phyloP scores from a whole-genome alignment of 2,888 invertebrate species.

The Protodeltote pygarga region DNA sequence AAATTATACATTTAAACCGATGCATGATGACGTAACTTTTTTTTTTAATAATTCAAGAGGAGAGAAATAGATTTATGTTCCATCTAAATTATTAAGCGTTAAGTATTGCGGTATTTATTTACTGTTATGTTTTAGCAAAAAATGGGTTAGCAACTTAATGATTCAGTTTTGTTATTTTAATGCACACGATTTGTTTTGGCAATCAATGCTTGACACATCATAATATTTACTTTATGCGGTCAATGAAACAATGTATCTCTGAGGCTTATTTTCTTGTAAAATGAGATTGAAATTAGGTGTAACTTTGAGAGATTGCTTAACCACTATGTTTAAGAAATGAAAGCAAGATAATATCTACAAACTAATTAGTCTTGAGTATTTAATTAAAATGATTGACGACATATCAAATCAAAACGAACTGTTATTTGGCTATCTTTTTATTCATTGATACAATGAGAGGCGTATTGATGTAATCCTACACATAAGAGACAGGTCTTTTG shows the following conservation, averaged over 20 bases:
- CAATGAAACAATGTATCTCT: neutral
- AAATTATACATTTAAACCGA: constrained; percentile 13
- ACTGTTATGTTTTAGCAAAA: constrained; percentile 6
- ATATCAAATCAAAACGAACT: too few species aligned
- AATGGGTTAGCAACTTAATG: neutral
- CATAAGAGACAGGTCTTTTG: too few species aligned
- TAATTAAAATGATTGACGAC: too few species aligned
- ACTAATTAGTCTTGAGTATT: too few species aligned
- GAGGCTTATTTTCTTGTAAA: neutral
- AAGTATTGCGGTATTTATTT: neutral
- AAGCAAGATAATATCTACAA: too few species aligned
- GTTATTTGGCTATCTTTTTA: too few species aligned
- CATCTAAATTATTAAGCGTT: neutral
- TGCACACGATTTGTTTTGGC: constrained; percentile 18
- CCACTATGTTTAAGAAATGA: too few species aligned
- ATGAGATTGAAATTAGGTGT: neutral
- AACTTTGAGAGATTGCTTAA: neutral
- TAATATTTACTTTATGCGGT: constrained; percentile 29
- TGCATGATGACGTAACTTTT: neutral
- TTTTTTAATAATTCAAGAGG: too few species aligned
- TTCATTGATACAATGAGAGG: too few species aligned
- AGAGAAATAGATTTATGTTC: neutral
- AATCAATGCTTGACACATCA: too few species aligned
- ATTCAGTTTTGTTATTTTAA: neutral
- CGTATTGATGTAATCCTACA: too few species aligned